Evolutionary conservation across 2,113 vertebrate species (phyloP).

Genomic region (Emydura subglobosa): DNA sequence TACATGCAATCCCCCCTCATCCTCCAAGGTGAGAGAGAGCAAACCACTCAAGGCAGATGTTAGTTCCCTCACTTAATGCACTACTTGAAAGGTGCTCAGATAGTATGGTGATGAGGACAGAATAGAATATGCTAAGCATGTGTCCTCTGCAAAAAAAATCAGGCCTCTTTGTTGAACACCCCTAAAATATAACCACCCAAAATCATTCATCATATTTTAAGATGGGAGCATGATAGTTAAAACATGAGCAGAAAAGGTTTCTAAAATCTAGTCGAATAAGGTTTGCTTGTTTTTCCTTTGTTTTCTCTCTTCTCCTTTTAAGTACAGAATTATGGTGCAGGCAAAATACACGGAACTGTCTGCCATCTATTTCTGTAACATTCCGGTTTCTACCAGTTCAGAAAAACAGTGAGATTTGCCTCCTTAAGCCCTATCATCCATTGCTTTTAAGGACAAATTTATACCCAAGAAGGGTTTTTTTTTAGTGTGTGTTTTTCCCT

Average conservation of each 20-base stretch:
- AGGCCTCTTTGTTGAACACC: background rate
- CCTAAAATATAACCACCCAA: background rate
- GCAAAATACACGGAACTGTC: background rate
- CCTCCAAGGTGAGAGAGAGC: background rate
- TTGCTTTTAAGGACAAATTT: background rate
- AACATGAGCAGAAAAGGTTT: background rate
- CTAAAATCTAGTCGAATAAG: background rate
- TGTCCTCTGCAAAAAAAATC: background rate
- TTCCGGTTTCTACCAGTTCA: background rate
- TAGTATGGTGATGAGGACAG: background rate
- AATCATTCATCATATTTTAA: background rate
- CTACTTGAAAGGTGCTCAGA: background rate
- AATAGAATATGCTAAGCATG: background rate
- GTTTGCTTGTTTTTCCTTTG: background rate
- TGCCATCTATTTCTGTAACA: background rate
- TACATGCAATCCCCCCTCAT: background rate
- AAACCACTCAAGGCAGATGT: background rate
- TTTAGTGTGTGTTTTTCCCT: rapidly evolving
- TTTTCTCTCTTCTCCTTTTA: background rate
- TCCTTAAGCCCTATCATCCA: background rate
- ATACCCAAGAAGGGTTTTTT: background rate
- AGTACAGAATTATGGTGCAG: background rate
- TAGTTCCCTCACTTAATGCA: background rate
- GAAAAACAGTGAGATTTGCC: background rate
- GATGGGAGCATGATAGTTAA: background rate